These are phyloP conservation scores for Paratilapia polleni DNA, from an alignment of 2,113 vertebrate genomes.

Conservation along the genomic window DNA sequence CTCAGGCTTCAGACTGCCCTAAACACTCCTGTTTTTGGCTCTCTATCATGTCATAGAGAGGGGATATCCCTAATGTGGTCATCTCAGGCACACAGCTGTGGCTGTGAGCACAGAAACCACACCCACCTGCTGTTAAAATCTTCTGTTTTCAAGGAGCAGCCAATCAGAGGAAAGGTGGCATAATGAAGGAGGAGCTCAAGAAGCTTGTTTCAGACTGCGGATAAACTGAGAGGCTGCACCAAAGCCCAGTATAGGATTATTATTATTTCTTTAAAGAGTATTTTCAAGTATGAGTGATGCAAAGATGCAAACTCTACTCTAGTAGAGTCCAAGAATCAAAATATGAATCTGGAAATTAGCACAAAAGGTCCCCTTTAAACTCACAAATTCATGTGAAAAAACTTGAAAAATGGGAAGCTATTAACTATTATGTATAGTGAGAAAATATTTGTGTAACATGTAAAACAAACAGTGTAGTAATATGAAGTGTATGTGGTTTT, in stretches of 20 bases:
- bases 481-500: neutral
- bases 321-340: too few species aligned
- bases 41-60: too few species aligned
- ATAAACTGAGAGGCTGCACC: neutral
- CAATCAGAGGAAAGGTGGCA: neutral
- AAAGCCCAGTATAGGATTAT: neutral
- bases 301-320: too few species aligned
- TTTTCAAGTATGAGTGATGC: too few species aligned
- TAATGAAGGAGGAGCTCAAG: neutral
- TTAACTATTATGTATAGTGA: too few species aligned
- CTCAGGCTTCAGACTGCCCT: too few species aligned
- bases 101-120: neutral
- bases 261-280: too few species aligned
- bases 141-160: fast-evolving
- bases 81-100: neutral
- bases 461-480: neutral
- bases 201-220: neutral
- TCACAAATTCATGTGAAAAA: neutral
- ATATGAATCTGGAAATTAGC: too few species aligned
- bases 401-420: too few species aligned
- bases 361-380: neutral
- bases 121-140: neutral
- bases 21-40: too few species aligned
- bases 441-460: neutral
- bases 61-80: too few species aligned